These are phyloP conservation scores for Amyelois transitella DNA, from an alignment of 1,140 invertebrate species.

Conservation along the genomic window DNA sequence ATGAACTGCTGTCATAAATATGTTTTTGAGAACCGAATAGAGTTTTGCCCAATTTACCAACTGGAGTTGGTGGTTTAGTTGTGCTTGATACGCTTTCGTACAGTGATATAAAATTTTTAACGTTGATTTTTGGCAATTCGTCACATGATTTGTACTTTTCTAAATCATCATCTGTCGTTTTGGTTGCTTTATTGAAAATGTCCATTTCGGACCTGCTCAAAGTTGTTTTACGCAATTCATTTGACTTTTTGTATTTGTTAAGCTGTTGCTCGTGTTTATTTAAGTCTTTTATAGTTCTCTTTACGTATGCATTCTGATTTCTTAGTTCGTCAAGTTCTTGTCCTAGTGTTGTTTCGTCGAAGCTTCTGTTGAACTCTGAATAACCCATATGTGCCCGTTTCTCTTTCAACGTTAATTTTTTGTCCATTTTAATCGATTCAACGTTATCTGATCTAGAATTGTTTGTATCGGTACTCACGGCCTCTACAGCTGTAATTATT, in stretches of 20 bases:
- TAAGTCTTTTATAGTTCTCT: conserved; percentile 3
- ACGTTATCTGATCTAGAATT: neutral
- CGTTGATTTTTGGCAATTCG: conserved; percentile 58
- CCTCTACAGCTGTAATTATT: neutral
- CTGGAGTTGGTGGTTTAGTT: conserved; percentile 15
- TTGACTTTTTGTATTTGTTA: conserved; percentile 7
- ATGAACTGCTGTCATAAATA: conserved; percentile 25
- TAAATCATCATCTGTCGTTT: conserved; percentile 32
- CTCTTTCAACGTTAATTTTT: conserved; percentile 12
- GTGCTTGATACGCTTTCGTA: conserved; percentile 57
- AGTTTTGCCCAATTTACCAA: conserved; percentile 20
- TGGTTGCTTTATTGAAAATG: conserved; percentile 52
- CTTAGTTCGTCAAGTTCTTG: neutral
- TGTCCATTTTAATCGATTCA: neutral
- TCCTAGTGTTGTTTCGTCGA: neutral
- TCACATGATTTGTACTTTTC: conserved; percentile 65
- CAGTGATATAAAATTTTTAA: conserved; percentile 58
- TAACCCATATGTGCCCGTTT: conserved; percentile 19
- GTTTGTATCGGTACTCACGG: neutral
- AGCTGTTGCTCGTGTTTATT: conserved; percentile 8
- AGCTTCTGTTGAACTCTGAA: conserved; percentile 19
- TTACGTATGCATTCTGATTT: conserved; percentile 13
- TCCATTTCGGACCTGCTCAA: conserved; percentile 69
- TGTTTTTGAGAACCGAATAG: conserved; percentile 23
- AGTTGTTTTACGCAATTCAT: conserved; percentile 20